phyloP scores from a whole-genome alignment of 1,140 invertebrate species.

The honey bee (Apis mellifera) region DNA sequence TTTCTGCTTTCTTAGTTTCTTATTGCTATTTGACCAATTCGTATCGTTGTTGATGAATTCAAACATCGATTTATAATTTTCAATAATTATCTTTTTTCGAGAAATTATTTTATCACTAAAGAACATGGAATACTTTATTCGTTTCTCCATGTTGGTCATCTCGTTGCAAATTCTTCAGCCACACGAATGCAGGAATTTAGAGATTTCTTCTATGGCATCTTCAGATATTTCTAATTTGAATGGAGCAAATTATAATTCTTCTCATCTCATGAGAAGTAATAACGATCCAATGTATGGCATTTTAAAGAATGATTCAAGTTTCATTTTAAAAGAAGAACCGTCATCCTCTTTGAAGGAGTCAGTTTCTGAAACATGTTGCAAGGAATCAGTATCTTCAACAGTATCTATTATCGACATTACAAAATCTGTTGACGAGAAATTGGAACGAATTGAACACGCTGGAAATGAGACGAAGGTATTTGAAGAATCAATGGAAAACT shows the following conservation, averaged over 20 bases:
- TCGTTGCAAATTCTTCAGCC: background rate
- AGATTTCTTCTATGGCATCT: too few species aligned
- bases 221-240: background rate
- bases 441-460: too few species aligned
- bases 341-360: background rate
- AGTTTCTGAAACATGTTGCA: background rate
- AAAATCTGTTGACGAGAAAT: background rate
- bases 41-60: slow-evolving; percentile 1
- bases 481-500: background rate
- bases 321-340: background rate
- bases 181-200: background rate
- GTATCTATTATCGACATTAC: background rate
- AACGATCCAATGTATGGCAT: background rate
- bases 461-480: background rate
- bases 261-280: too few species aligned
- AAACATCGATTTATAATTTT: background rate
- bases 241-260: too few species aligned
- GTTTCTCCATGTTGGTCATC: background rate
- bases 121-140: slow-evolving; percentile 16
- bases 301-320: background rate
- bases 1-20: slow-evolving; percentile 37
- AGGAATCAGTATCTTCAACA: background rate
- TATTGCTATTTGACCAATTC: background rate
- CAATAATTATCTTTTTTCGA: background rate
- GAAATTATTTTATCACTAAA: background rate